Conservation (phyloP, 2,888 invertebrate species). For the Margaritifera margaritifera region DNA sequence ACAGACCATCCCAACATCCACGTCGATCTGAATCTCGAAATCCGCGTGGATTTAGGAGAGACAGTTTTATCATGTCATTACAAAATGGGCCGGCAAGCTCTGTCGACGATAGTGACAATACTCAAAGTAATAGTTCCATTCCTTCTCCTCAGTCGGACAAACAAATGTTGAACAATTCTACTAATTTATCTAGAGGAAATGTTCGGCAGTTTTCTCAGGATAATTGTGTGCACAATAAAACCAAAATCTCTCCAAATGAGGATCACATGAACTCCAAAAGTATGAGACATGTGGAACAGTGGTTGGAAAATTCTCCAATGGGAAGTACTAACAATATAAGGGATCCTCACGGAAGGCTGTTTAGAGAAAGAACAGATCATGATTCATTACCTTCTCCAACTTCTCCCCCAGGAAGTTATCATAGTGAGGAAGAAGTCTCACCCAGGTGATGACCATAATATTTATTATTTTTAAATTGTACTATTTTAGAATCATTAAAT, state of each 20-base stretch:
- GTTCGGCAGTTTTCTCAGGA: too few relatives aligned
- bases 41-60: conserved; percentile 39
- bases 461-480: too few relatives aligned
- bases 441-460: conserved; percentile 22
- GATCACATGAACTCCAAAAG: conserved; percentile 1
- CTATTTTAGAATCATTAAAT: too few relatives aligned
- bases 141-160: too few relatives aligned
- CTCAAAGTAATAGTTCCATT: too few relatives aligned
- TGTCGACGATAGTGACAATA: conserved; percentile 3
- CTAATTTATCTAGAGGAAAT: too few relatives aligned
- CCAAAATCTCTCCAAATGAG: too few relatives aligned
- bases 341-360: background rate
- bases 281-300: conserved; percentile 29
- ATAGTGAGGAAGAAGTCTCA: conserved; percentile 54
- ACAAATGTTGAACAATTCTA: too few relatives aligned
- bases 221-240: too few relatives aligned
- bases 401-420: conserved; percentile 58
- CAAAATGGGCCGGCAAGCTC: conserved; percentile 31
- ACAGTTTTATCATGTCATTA: conserved; percentile 48
- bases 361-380: conserved; percentile 12
- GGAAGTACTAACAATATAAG: too few relatives aligned
- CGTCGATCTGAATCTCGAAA: conserved; percentile 39
- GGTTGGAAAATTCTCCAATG: conserved; percentile 17
- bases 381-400: conserved; percentile 46
- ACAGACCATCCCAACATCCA: conserved; percentile 38